Percentiles rank a stretch among this genome's conserved stretches.
These are phyloP conservation scores for Phymanthus crucifer DNA, from an alignment of 92 coral and sea anemone species.

Conservation along the genomic window DNA sequence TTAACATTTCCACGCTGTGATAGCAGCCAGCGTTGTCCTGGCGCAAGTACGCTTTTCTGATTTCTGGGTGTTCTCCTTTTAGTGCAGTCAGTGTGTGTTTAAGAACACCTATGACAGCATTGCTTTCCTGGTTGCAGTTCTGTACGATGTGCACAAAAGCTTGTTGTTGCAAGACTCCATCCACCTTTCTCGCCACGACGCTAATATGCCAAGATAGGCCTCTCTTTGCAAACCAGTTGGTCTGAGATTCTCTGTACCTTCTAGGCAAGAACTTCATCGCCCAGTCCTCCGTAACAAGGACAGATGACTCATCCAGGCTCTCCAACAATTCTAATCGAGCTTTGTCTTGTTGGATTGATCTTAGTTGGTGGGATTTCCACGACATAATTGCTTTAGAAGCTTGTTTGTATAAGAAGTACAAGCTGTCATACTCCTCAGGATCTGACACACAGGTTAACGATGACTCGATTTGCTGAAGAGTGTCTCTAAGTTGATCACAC, in stretches of 20 bases:
- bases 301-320: not conserved
- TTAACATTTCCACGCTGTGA: no score
- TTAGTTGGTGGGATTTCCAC: constrained; percentile 13
- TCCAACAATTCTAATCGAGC: not conserved
- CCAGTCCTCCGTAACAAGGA: constrained; percentile 11
- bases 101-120: no score
- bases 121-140: no score
- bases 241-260: not conserved
- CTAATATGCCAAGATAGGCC: not conserved
- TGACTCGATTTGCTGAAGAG: not conserved
- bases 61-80: no score
- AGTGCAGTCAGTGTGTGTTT: no score
- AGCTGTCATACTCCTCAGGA: constrained; percentile 1
- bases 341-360: constrained; percentile 9
- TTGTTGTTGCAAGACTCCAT: no score
- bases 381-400: not conserved
- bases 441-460: not conserved
- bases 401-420: not conserved
- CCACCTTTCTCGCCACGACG: not conserved
- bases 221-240: not conserved
- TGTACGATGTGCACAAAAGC: no score
- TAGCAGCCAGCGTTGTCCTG: no score
- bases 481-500: not conserved
- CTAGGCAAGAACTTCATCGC: not conserved
- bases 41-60: no score